Evolutionary conservation across 2,888 invertebrate species (phyloP).

Genomic region (Diabrotica balteata): DNA sequence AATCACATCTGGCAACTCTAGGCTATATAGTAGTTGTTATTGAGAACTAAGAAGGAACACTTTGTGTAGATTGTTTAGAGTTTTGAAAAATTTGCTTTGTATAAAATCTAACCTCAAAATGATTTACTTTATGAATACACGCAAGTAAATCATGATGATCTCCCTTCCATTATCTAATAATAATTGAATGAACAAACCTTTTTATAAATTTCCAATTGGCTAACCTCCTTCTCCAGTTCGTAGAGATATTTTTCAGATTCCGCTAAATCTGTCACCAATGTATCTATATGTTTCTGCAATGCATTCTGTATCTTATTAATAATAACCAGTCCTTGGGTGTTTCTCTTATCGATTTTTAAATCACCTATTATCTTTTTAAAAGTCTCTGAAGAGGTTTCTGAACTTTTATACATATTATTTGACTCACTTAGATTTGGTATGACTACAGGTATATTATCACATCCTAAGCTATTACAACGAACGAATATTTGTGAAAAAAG

Average conservation of each 20-base stretch:
- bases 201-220: conserved; percentile 33
- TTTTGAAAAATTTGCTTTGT: too few species aligned
- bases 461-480: conserved; percentile 65
- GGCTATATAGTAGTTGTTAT: too few species aligned
- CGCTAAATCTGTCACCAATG: conserved; percentile 50
- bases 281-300: conserved; percentile 53
- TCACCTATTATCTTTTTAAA: conserved; percentile 50
- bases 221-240: conserved; percentile 57
- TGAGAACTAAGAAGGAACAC: too few species aligned
- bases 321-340: conserved; percentile 45
- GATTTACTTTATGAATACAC: too few species aligned
- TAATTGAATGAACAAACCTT: conserved; percentile 4
- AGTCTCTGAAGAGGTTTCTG: conserved; percentile 49
- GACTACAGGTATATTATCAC: conserved; percentile 62
- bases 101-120: too few species aligned
- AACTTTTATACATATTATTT: conserved; percentile 52
- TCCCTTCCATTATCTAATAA: too few species aligned
- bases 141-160: too few species aligned
- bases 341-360: conserved; percentile 46
- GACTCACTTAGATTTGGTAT: conserved; percentile 63
- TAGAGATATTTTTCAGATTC: conserved; percentile 53
- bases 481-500: conserved; percentile 70
- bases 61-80: too few species aligned
- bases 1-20: too few species aligned
- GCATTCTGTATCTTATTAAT: conserved; percentile 54